Evolutionary conservation across 2,797 vertebrate genomes (phyloP).

Genomic region (Adrianichthys oophorus): DNA sequence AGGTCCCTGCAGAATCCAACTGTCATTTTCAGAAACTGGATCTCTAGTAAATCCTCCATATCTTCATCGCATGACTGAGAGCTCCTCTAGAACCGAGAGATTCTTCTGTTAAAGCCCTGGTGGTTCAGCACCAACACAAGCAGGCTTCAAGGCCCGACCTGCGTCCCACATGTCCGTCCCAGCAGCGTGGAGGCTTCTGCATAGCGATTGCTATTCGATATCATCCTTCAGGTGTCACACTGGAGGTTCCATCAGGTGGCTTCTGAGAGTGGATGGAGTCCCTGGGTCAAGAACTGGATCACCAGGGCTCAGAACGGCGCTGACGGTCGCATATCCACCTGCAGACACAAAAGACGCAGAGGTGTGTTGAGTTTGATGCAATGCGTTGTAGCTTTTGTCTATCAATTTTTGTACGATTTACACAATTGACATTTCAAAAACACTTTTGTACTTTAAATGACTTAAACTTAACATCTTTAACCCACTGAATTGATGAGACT

Average conservation of each 20-base stretch:
- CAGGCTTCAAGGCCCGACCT: conserved; percentile 6
- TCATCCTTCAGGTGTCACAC: neutral
- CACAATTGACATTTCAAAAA: no score
- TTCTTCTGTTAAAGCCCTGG: neutral
- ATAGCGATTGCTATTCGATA: conserved; percentile 1
- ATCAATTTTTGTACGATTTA: no score
- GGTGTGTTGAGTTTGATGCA: neutral
- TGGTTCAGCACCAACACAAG: neutral
- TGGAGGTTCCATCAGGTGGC: conserved; percentile 4
- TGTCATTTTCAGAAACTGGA: conserved; percentile 13
- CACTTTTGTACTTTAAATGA: no score
- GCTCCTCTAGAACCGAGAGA: conserved; percentile 1
- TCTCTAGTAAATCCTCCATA: conserved; percentile 13
- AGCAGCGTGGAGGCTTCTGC: neutral
- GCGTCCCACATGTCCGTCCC: neutral
- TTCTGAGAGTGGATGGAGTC: neutral
- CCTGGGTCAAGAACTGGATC: conserved; percentile 1
- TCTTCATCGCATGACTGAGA: neutral
- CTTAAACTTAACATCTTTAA: no score
- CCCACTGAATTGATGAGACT: no score
- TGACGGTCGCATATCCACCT: conserved; percentile 28
- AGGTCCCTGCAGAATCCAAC: conserved; percentile 4
- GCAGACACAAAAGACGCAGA: conserved; percentile 14
- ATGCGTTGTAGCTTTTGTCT: neutral
- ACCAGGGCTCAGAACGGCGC: neutral